Evolutionary conservation across 2,888 invertebrate genomes (phyloP), one percentile per base, ranked within the genome.

Genomic region (Athrips mouffetella): DNA sequence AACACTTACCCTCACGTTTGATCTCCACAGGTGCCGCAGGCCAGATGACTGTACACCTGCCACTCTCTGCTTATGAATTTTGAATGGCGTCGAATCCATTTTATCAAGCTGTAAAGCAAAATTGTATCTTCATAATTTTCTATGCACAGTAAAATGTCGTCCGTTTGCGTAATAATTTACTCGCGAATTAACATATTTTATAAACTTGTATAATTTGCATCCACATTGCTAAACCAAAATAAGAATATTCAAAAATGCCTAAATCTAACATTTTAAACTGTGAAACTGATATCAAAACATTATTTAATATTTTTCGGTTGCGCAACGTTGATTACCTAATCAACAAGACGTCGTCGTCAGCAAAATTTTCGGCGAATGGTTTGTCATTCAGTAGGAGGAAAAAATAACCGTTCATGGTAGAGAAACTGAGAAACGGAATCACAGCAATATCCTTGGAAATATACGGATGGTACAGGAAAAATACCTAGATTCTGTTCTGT

Each of bases 21-120:
- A 48, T 51, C 47, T 48, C 23, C 18, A n/a, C 40, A 40, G 33
- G 42, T 47, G 45, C 42, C 47, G 44, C 40, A 50, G 46, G 49
- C n/a, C 46, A 45, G 33, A 25, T 35, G 7, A 8, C 27, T 18
- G n/a, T 20, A 37, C 37, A 20, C 20, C n/a, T 16, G 5, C 18
- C 11, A 3, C 37, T 6, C 35, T n/a, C 7, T 10, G 25, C 5
- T 11, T 16, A 13, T 33, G 23, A 29, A 41, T 25, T 23, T 41
- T 11, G 8, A 25, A 41, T 41, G 40, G 27, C 15, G 27, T 11
- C 10, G 16, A 11, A 25, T 25, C 13, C 15, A 3, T 23, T 27
- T 7, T 41, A 27, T 10, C 11, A 2, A 15, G 13, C 25, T 10
- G n/a, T 8, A 39, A 11, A 39, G 7, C 11, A 20, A 31, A 31